Evolutionary conservation across 1,140 invertebrate species (phyloP), one percentile per base, ranked within the genome.

Genomic region (Drosophila rhopaloa): DNA sequence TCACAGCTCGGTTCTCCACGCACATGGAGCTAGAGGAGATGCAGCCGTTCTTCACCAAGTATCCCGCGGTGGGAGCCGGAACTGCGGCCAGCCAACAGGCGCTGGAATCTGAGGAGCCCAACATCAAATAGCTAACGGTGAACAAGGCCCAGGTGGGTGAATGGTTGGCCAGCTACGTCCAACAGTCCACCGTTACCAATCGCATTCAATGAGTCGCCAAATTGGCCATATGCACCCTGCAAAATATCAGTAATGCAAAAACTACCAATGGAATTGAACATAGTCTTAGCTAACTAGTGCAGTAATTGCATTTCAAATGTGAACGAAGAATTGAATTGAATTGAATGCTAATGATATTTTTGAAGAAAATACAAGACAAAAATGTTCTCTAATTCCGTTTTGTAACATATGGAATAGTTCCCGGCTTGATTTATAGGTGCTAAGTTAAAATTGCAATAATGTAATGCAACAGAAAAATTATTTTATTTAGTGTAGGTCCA

Each of bases 41-140:
- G 93, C 93, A 96, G 80, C 90, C 91, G 0, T 98, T 98, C 92
- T 98, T 98, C 84, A 90, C 90, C 3, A 94, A 95, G 77, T 95
- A 98, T 91, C 97, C 97, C 0, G 95, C 98, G 24, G 97, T 96
- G 6, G 97, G 97, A 4, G 97, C 97, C 11, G 97, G 97, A 0
- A 95, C 94, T 27, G 90, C 94, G n/a, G 95, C 95, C 0, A 93
- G 97, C 41, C 92, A 93, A 27, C 94, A 95, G 75, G 96, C 97
- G 0, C 79, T 98, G 2, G 97, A 97, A 91, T 95, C 93, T 10
- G 96, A 98, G 0, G 92, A 94, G 24, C 95, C 95, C 78, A 98
- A 98, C 85, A 97, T 98, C 5, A 95, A 95, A 55, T 98, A 97
- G 97, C 72, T 95, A 5, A 59, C 92, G 4, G 93, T 89, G 5